Conservation (phyloP, 2,113 vertebrate genomes). For the Brachypodius melanocephalos region DNA sequence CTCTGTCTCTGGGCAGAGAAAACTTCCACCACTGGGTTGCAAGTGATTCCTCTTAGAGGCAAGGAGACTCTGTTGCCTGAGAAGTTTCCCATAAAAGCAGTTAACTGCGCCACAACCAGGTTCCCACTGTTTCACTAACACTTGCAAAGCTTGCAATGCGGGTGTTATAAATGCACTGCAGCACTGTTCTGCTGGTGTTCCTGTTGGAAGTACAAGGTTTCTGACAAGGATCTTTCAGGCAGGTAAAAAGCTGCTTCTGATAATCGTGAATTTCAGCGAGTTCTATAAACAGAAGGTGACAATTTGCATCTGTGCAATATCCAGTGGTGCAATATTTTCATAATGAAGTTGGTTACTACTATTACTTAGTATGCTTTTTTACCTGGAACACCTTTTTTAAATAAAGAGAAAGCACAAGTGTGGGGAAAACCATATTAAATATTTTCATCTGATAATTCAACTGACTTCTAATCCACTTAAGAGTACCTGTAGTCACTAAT, state of each 20-base stretch:
- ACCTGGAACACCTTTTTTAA: not conserved
- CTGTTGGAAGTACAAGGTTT: slow-evolving; percentile 24
- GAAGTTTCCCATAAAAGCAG: not conserved
- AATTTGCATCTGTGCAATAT: not conserved
- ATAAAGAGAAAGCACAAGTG: not conserved
- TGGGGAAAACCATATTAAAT: not conserved
- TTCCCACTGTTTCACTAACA: not conserved
- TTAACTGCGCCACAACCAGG: accelerated
- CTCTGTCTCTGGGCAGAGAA: not conserved
- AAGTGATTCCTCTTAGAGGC: not conserved
- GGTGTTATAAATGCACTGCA: slow-evolving; percentile 65
- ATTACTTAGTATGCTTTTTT: not conserved
- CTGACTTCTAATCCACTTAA: not conserved
- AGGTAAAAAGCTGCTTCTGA: not conserved
- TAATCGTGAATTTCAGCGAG: not conserved
- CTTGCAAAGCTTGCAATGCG: slow-evolving; percentile 56
- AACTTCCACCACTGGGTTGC: not conserved
- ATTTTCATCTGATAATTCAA: not conserved
- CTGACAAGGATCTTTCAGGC: slow-evolving; percentile 3
- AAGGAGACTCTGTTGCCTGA: not conserved
- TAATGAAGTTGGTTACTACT: not conserved
- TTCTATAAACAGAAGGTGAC: not conserved
- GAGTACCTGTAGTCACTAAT: not conserved
- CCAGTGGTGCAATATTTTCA: not conserved
- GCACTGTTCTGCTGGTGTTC: slow-evolving; percentile 42